Evolutionary conservation across 2,797 vertebrate species (phyloP).

Genomic region (Sparus aurata): DNA sequence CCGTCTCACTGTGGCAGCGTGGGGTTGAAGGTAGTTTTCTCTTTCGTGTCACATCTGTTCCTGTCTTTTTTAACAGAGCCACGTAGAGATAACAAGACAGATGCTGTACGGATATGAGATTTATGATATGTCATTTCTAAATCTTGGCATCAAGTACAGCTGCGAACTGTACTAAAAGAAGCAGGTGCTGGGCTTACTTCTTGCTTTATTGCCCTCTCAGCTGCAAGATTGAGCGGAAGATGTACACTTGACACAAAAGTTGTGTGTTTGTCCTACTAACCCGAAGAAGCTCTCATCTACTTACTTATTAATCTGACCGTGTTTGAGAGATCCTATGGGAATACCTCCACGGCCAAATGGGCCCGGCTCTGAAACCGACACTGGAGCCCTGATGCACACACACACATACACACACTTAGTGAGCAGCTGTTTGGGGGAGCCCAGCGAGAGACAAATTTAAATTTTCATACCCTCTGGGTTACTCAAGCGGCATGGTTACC

Average conservation of each 20-base stretch:
- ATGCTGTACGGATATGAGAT: not conserved
- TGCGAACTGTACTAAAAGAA: not conserved
- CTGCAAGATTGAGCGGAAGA: conserved; percentile 11
- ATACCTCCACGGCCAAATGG: conserved; percentile 61
- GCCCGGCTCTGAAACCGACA: conserved; percentile 72
- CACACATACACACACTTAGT: conserved; percentile 22
- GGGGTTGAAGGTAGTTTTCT: conserved; percentile 27
- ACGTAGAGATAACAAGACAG: conserved; percentile 9
- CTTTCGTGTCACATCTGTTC: conserved; percentile 40
- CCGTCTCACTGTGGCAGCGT: conserved; percentile 41
- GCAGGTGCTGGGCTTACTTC: not conserved
- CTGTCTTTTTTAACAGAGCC: not conserved
- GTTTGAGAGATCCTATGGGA: conserved; percentile 72
- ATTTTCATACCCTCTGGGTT: conserved; percentile 67
- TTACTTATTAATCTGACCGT: conserved; percentile 78
- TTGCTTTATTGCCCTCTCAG: not conserved
- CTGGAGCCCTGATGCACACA: conserved; percentile 48
- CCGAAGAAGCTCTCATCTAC: conserved; percentile 61
- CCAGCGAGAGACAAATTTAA: conserved; percentile 61
- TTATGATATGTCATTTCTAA: not conserved
- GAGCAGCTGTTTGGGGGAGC: conserved; percentile 79
- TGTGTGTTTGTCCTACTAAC: conserved; percentile 70
- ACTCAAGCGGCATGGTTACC: conserved; percentile 50
- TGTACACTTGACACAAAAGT: conserved; percentile 30
- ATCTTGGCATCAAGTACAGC: not conserved